Evolutionary conservation across 2,888 invertebrate species (phyloP).

Genomic region (Halictus ligatus): DNA sequence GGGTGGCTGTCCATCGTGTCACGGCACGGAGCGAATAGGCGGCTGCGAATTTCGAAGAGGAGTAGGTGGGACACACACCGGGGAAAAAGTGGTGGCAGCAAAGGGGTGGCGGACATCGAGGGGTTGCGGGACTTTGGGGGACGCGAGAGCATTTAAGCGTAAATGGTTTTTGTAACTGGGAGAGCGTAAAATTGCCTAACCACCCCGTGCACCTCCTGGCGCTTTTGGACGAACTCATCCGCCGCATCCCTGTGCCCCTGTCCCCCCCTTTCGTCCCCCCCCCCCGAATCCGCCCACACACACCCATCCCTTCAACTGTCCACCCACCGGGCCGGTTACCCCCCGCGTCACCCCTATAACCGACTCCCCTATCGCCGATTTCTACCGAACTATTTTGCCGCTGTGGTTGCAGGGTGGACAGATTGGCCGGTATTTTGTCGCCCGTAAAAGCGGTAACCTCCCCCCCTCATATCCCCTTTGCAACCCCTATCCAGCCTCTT

Average conservation of each 20-base stretch:
- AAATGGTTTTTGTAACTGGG: conserved; percentile 84
- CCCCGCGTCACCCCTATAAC: conserved; percentile 51
- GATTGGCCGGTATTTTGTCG: conserved; percentile 82
- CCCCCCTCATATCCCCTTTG: background rate
- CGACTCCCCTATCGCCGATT: conserved; percentile 74
- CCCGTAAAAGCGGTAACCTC: conserved; percentile 76
- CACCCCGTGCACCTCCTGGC: conserved; percentile 78
- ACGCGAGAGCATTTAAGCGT: conserved; percentile 82
- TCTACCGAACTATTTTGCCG: conserved; percentile 79
- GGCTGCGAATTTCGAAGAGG: conserved; percentile 63
- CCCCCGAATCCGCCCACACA: background rate
- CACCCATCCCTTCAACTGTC: conserved; percentile 31
- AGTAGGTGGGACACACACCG: conserved; percentile 53
- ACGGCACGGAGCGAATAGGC: conserved; percentile 64
- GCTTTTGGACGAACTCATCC: conserved; percentile 78
- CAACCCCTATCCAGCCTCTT: background rate
- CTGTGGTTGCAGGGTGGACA: conserved; percentile 79
- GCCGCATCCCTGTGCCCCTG: conserved; percentile 60
- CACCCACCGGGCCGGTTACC: conserved; percentile 49
- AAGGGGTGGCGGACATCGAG: conserved; percentile 60
- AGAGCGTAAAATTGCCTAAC: conserved; percentile 84
- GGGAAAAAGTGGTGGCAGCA: conserved; percentile 55
- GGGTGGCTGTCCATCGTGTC: conserved; percentile 71
- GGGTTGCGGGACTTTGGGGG: conserved; percentile 74
- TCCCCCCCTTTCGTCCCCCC: background rate